phyloP scores from a whole-genome alignment of 2,888 invertebrate species.

The Nipponacmea schrenckii region DNA sequence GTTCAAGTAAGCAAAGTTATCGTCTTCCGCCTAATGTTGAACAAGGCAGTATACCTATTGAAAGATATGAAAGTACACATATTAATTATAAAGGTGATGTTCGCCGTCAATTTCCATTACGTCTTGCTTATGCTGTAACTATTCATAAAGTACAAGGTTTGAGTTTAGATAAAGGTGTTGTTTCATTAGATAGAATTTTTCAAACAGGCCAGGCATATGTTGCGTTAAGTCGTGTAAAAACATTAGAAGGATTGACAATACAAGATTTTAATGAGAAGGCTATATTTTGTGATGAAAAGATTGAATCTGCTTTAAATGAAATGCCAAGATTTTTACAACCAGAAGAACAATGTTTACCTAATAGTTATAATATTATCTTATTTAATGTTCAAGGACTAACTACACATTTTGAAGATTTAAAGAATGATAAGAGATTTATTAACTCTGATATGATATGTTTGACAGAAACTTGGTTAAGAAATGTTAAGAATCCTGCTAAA shows the following conservation, averaged over 20 bases:
- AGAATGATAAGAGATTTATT: background rate
- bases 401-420: constrained; percentile 16
- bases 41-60: constrained; percentile 10
- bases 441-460: constrained; percentile 20
- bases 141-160: constrained; percentile 29
- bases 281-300: constrained; percentile 19
- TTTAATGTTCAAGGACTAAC: constrained; percentile 24
- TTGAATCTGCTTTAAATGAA: background rate
- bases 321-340: constrained; percentile 15
- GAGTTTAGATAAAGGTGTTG: constrained; percentile 18
- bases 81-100: constrained; percentile 10
- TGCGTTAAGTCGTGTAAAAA: too few species aligned
- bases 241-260: too few species aligned
- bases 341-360: background rate
- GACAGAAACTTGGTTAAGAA: too few species aligned
- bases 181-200: constrained; percentile 22
- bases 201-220: constrained; percentile 23
- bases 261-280: constrained; percentile 16
- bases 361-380: constrained; percentile 8
- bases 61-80: constrained; percentile 10
- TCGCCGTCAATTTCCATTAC: too few species aligned
- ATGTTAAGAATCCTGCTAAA: too few species aligned
- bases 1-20: constrained; percentile 1
- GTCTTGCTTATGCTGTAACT: too few species aligned
- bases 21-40: background rate